Evolutionary conservation across 2,888 invertebrate species (phyloP), one percentile per base, ranked within the genome.

Genomic region (Phalera bucephala): DNA sequence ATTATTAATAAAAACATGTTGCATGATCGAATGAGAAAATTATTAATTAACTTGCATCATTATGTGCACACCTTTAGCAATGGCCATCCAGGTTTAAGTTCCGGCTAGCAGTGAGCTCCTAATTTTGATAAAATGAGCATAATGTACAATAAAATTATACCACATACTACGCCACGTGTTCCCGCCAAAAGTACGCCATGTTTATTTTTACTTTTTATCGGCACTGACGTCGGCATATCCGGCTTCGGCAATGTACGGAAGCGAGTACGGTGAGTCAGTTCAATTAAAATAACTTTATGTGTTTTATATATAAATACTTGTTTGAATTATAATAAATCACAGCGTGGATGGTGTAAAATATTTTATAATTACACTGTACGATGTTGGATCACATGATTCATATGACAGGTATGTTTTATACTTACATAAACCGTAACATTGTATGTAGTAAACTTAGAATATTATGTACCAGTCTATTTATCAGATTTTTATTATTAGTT

Each of bases 91-190:
- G 31, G 17, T 25, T 30, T 40, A 23, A 70, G 72, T 73, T 78
- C 78, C 74, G 76, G 72, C 71, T 76, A 61, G 67, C 63, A 60
- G 48, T 59, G 49, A 60, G 56, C 56, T 59, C 41, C 47, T 63
- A 64, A 64, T 60, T 57, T 64, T 50, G 42, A 42, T 52, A 60
- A 69, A 64, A 64, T 52, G 50, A 62, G 37, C 44, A 55, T 60
- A 59, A 58, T 7, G 41, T 40, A 42, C 40, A 37, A 49, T 49
- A 45, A 41, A 42, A 39, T 33, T 41, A 17, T 17, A 17, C 17
- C 38, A 41, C 45, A 36, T 40, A 47, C 33, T 33, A 45, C 33
- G 34, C 29, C 34, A 46, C 42, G 27, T 33, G 36, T 35, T 45
- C 39, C 42, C 36, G 33, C 41, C 46, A 46, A 59, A 47, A 48